Percentiles rank a stretch among this genome's conserved stretches.
Evolutionary conservation across 1,140 invertebrate species (phyloP).

Genomic region (Colletes gigas): DNA sequence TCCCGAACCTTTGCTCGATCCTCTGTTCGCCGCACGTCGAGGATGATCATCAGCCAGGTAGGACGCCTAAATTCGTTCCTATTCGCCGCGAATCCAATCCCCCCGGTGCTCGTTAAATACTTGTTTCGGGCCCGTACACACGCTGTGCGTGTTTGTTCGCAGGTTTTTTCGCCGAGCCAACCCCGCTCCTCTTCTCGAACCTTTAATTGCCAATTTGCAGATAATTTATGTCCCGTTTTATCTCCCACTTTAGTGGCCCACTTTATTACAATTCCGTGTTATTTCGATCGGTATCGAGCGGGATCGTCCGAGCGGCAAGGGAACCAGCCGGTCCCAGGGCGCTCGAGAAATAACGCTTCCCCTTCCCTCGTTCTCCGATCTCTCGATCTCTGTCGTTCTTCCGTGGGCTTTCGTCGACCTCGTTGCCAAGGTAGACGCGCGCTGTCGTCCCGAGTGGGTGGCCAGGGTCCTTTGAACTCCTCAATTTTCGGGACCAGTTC

Average conservation of each 20-base stretch:
- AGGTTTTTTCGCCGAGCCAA: too few relatives aligned
- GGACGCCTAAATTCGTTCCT: neutral
- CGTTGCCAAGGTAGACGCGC: constrained; percentile 58
- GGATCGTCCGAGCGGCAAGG: constrained; percentile 21
- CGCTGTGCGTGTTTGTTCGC: too few relatives aligned
- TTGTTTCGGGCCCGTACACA: too few relatives aligned
- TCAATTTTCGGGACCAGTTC: neutral
- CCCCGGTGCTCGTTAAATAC: too few relatives aligned
- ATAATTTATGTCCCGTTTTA: too few relatives aligned
- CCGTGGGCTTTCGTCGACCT: constrained; percentile 58
- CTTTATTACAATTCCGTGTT: too few relatives aligned
- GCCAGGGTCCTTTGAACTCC: neutral
- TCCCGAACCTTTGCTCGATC: neutral
- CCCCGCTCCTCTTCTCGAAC: neutral
- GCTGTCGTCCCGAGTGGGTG: constrained; percentile 42
- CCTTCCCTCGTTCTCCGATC: constrained; percentile 24
- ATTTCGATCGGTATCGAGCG: constrained; percentile 11
- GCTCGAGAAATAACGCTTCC: constrained; percentile 17
- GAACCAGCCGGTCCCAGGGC: constrained; percentile 9
- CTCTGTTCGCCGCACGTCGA: neutral
- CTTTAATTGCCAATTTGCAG: neutral
- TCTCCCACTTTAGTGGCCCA: too few relatives aligned
- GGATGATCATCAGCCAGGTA: constrained; percentile 59
- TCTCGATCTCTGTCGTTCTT: constrained; percentile 26
- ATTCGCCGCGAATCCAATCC: too few relatives aligned